Base-by-base conservation (phyloP, 2,797 vertebrate species). In the Ctenopoma multispine region DNA sequence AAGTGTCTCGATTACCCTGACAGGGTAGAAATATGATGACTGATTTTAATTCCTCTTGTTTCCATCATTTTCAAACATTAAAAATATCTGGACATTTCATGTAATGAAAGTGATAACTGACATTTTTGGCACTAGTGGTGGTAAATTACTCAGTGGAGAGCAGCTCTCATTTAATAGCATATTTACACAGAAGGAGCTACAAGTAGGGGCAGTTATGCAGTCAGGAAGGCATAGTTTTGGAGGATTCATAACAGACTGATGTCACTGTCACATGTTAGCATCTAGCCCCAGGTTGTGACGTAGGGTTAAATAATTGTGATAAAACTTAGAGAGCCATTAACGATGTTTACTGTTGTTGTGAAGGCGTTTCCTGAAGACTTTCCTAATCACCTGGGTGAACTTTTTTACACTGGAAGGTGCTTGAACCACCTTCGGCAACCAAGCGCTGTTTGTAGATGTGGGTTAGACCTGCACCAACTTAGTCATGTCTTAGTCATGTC, bases 21-120 rank as follows among this genome's bases (percentile, higher is more conserved):
- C 69, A 56, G 57, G 60, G 67, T 29, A 9, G 38, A 51, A 57
- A 41, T 41, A 4, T 10, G 29, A 31, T 54, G 7, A 31, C 29
- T 58, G 55, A 79, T 83, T 77, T 64, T 61, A 75, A 72, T 78
- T 65, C 46, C 68, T 59, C 51, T 51, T 1, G n/a, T 68, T 64
- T 44, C 47, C 21, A 24, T 68, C 38, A 29, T 12, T 60, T 41
- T 15, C 21, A 36, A 57, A 56, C 27, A 58, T 43, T 6, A 18
- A 61, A 65, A 48, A 41, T 21, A 41, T n/a, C 31, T 6, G 13
- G 7, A 2, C 0, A 0, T 57, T 61, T 59, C 23, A 14, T 13
- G 24, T 20, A 34, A 44, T 43, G 31, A 21, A 63, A 73, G 63
- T 40, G 3, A 7, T 18, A 24, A 47, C 29, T 17, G 38, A 8